Evolutionary conservation across 2,888 invertebrate species (phyloP), one percentile per base, ranked within the genome.

Genomic region (Cantharis lateralis): DNA sequence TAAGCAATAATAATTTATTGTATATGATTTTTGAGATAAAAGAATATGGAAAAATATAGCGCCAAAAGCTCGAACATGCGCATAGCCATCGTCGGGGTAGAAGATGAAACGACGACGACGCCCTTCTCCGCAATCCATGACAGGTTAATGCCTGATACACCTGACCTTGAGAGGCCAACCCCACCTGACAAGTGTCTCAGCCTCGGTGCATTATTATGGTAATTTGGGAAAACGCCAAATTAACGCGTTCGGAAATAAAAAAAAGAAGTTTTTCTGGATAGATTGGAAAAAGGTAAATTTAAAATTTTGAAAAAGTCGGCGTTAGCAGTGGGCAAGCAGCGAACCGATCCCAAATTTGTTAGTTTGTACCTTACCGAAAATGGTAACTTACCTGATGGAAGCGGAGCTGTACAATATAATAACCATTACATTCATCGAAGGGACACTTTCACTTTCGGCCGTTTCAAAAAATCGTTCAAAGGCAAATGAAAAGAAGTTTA

Each of bases 81-180:
- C 75, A 7, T 18, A 68, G 15, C 2, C 15, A 68, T 10, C 63
- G 26, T 26, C 64, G 64, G 77, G 72, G 74, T 77, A 74, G 68
- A 74, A 74, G 71, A 70, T 64, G 66, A 69, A 74, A 77, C 74
- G 70, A 68, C 79, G 79, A 71, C 70, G 71, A 71, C 76, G 75
- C 79, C 80, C 78, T 79, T 80, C 80, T 75, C 80, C 80, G 80
- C 81, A 81, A 80, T 82, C 78, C 80, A 82, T 81, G 80, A 74
- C 84, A 85, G 85, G 86, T 85, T 86, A 85, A 84, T 86, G 85
- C 83, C 84, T 84, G 84, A 84, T 81, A 81, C 79, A 81, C 82
- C 83, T 86, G 86, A 85, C 86, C 86, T 87, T 87, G 87, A 84
- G 84, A 85, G 85, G 85, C 85, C 85, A 85, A 85, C 86, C 85